Evolutionary conservation across 2,888 invertebrate genomes (phyloP).

Genomic region (Synanthedon tipuliformis): DNA sequence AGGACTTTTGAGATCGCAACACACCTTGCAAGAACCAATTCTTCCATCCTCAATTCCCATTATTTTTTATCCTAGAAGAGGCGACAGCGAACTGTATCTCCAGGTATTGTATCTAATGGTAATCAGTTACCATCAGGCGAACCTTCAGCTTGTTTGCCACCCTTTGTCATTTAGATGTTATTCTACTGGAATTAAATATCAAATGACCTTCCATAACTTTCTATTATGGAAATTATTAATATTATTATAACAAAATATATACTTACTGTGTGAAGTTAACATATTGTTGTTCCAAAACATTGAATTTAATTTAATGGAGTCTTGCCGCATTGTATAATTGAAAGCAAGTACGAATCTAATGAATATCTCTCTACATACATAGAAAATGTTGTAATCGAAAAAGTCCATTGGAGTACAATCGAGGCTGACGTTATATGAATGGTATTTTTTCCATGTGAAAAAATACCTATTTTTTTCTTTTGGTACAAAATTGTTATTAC

Average conservation of each 20-base stretch:
- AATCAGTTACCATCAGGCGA: constrained; percentile 27
- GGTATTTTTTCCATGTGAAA: no score
- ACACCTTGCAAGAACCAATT: no score
- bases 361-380: constrained; percentile 23
- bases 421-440: no score
- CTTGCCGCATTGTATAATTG: constrained; percentile 57
- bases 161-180: not conserved
- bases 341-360: constrained; percentile 36
- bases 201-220: not conserved
- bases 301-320: constrained; percentile 57
- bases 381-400: constrained; percentile 24
- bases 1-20: no score
- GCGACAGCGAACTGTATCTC: no score
- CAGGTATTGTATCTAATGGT: not conserved
- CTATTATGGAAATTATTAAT: no score
- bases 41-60: no score
- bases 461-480: no score
- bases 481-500: no score
- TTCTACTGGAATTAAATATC: not conserved
- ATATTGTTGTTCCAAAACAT: not conserved
- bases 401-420: not conserved
- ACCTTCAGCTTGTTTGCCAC: constrained; percentile 19
- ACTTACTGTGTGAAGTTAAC: not conserved
- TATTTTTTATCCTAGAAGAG: no score
- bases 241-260: no score